Conservation (phyloP, 2,888 invertebrate genomes). For the Oscheius myriophilus region DNA sequence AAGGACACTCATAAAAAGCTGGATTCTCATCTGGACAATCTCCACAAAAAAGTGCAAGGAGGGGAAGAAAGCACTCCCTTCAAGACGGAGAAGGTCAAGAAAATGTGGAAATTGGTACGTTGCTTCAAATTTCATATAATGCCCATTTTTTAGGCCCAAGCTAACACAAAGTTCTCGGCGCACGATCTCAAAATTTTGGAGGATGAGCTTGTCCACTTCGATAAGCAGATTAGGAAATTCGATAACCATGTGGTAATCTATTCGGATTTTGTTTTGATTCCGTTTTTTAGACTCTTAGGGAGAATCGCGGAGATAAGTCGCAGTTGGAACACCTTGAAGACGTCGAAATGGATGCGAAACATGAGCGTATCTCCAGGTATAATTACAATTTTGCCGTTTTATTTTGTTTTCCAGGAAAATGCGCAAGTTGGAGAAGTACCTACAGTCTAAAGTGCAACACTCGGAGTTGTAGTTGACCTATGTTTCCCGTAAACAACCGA, state of each 20-base stretch:
- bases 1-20: constrained; percentile 37
- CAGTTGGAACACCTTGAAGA: constrained; percentile 35
- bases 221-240: constrained; percentile 57
- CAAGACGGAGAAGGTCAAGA: constrained; percentile 54
- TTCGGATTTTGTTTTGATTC: no score
- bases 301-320: constrained; percentile 3
- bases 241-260: constrained; percentile 50
- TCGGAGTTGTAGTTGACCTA: constrained; percentile 37
- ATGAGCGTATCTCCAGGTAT: constrained; percentile 50
- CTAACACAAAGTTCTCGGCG: constrained; percentile 39
- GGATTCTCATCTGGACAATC: constrained; percentile 37
- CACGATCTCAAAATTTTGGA: constrained; percentile 43
- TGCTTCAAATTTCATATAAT: neutral
- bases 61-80: constrained; percentile 51
- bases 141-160: constrained; percentile 38
- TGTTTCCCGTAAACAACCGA: no score
- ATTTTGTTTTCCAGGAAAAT: constrained; percentile 42
- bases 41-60: constrained; percentile 36
- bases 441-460: constrained; percentile 55
- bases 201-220: constrained; percentile 60
- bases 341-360: constrained; percentile 49
- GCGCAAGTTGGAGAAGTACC: constrained; percentile 59
- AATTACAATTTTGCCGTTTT: neutral
- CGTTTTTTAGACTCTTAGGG: constrained; percentile 8
- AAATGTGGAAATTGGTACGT: constrained; percentile 63